Evolutionary conservation across 2,888 invertebrate species (phyloP).

Genomic region (Ophion ventricosus): DNA sequence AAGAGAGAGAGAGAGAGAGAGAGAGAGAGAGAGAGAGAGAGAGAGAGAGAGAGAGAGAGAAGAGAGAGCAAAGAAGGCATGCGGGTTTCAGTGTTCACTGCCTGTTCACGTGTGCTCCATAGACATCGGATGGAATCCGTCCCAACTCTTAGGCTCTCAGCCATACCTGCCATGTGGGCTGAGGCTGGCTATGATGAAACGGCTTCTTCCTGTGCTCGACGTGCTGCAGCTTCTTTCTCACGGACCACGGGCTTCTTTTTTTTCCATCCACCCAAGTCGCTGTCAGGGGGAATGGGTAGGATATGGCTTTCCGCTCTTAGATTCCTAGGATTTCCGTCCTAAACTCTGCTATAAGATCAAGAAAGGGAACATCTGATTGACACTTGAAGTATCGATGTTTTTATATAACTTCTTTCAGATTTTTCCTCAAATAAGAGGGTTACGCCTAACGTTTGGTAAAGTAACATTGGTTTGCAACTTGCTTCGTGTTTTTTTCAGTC

Average conservation of each 20-base stretch:
- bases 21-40: conserved; percentile 5
- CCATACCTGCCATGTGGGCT: conserved; percentile 53
- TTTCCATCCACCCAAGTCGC: neutral
- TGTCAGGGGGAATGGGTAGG: neutral
- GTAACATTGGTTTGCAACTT: neutral
- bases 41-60: conserved; percentile 21
- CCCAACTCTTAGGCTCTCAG: conserved; percentile 25
- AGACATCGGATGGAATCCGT: conserved; percentile 14
- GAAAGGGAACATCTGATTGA: neutral
- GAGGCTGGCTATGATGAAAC: conserved; percentile 47
- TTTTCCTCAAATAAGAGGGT: neutral
- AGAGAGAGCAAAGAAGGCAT: conserved; percentile 13
- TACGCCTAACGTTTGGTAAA: neutral
- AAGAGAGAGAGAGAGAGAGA: conserved; percentile 15
- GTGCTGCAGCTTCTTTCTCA: conserved; percentile 17
- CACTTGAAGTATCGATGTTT: neutral
- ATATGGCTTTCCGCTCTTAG: neutral
- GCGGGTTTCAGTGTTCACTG: conserved; percentile 29
- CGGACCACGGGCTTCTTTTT: neutral
- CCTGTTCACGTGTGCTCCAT: conserved; percentile 42
- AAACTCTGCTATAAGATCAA: neutral
- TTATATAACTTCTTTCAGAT: neutral
- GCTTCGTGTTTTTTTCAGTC: neutral
- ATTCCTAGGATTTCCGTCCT: neutral
- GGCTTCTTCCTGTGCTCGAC: conserved; percentile 1